Evolutionary conservation across 2,113 vertebrate genomes (phyloP), one percentile per base, ranked within the genome.

Genomic region (Ellobius talpinus): DNA sequence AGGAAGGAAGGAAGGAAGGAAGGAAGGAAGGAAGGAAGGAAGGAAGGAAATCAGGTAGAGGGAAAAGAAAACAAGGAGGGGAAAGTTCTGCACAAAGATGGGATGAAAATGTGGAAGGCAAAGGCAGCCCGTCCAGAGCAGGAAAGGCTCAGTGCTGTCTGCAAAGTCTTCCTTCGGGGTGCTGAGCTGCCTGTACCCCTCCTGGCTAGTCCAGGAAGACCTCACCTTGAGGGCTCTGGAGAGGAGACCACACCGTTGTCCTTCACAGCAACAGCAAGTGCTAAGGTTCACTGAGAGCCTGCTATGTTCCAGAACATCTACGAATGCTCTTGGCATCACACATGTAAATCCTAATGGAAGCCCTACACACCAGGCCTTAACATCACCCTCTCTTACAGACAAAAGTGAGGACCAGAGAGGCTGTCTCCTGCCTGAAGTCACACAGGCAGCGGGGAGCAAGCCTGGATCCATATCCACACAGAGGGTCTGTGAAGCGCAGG

Each of bases 221-320:
- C 45, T 26, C 0, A 23, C 13, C 29, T 17, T 0, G 7, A 23
- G 39, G 58, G 3, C 45, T 50, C 3, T 1, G 21, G 47, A 33
- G 87, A 81, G 8, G n/a, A n/a, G 91, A 2, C 4, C 24, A 29
- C 4, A 36, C 16, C 4, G 0, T 9, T 10, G 16, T 17, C 2
- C 76, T 39, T 23, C 19, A 10, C 29, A 24, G 52, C 26, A 52
- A 58, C 4, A 82, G 17, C 5, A 26, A 42, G 0, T 16, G 33
- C n/a, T 21, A 31, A 1, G 23, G 52, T 1, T 66, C 76, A 73
- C 5, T 88, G 42, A 52, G 58, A 52, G 24, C 6, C 12, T 16
- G 36, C 55, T 16, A 0, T 0, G 29, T 55, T 52, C 13, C 55
- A 61, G 11, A 65, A 42, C 17, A 19, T n/a, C 13, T 11, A 4